Evolutionary conservation across 1,140 invertebrate genomes (phyloP).

Genomic region (Tetragonula clypearis): DNA sequence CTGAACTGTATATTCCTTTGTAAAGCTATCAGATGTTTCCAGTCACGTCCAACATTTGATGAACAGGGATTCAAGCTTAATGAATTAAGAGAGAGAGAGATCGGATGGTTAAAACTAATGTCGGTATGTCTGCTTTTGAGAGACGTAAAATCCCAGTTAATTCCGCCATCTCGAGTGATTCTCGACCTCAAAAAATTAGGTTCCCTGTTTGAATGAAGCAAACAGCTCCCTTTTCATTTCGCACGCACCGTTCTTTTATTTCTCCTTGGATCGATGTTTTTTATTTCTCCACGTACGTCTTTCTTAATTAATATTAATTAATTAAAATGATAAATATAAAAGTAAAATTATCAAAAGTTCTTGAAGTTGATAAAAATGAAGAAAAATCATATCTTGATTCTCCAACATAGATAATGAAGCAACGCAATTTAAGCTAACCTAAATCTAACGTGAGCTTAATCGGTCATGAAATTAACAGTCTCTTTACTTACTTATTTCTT

Average conservation of each 20-base stretch:
- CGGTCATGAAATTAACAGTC: too few relatives aligned
- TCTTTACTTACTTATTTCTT: too few relatives aligned
- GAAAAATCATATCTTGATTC: too few relatives aligned
- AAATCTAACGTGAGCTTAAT: too few relatives aligned
- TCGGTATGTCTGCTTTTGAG: not conserved
- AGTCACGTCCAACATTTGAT: not conserved
- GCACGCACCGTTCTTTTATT: too few relatives aligned
- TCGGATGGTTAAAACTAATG: not conserved
- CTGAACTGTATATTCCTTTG: not conserved
- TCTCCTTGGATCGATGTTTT: not conserved
- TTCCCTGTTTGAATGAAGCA: not conserved
- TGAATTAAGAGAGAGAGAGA: slow-evolving; percentile 14
- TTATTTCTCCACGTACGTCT: not conserved
- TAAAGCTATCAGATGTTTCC: not conserved
- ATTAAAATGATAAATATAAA: too few relatives aligned
- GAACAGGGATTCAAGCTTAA: not conserved
- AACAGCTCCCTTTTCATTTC: not conserved
- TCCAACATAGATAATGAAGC: too few relatives aligned
- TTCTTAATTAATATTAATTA: too few relatives aligned
- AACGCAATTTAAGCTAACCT: too few relatives aligned
- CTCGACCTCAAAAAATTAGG: slow-evolving; percentile 22
- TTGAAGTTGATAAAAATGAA: too few relatives aligned
- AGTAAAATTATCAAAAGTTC: too few relatives aligned
- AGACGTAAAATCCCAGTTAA: not conserved
- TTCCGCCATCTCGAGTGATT: slow-evolving; percentile 2